Conservation (phyloP, 1,140 invertebrate species). For the Ceratosolen solmsi region DNA sequence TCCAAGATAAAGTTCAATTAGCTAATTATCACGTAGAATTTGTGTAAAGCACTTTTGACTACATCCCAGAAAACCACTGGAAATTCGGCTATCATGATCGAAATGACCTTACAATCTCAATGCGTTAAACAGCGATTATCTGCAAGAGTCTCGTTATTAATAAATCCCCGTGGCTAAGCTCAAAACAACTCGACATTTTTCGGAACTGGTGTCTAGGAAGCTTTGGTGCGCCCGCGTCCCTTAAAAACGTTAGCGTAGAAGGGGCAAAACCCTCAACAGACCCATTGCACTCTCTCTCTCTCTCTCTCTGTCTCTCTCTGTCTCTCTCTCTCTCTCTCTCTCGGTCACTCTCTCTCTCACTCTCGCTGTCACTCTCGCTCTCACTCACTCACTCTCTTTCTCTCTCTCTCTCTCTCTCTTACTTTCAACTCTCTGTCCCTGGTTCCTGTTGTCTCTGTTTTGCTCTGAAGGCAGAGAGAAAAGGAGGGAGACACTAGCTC, state of each 20-base stretch:
- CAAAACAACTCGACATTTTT: not conserved
- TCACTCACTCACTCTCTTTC: not conserved
- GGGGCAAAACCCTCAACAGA: conserved; percentile 28
- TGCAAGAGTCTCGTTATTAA: conserved; percentile 1
- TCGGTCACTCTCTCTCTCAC: not conserved
- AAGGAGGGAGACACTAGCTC: not conserved
- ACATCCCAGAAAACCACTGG: not conserved
- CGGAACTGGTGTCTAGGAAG: not conserved
- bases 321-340: not conserved
- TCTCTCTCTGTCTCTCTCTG: not conserved
- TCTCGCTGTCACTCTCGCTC: not conserved
- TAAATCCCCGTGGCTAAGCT: not conserved
- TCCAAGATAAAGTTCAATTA: not conserved
- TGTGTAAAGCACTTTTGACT: not conserved
- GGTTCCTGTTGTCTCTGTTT: no score
- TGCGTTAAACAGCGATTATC: not conserved
- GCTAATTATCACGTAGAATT: not conserved
- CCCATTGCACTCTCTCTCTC: not conserved
- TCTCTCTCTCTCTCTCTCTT: not conserved
- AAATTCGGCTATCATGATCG: not conserved
- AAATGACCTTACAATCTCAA: not conserved
- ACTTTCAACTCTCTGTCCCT: no score
- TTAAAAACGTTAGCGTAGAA: conserved; percentile 14
- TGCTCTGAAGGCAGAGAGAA: not conserved
- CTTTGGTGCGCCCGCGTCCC: not conserved